phyloP scores from a whole-genome alignment of 2,113 vertebrate genomes.

The Erpornis zantholeuca region DNA sequence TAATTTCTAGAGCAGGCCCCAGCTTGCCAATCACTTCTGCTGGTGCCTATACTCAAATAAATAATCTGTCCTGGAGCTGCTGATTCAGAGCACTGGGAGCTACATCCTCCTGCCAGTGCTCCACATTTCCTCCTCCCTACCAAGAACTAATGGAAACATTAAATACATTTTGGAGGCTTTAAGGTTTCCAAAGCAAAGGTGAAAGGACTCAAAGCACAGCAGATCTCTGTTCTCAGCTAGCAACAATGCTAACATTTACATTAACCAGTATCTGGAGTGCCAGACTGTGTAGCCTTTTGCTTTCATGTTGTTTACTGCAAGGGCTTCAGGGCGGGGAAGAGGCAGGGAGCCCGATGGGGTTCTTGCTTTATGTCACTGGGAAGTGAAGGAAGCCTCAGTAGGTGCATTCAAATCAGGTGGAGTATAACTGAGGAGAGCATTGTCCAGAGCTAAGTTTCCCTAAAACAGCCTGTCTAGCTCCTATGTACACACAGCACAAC shows the following conservation, averaged over 20 bases:
- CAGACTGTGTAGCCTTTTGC: neutral
- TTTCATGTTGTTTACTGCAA: neutral
- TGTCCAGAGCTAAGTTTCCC: neutral
- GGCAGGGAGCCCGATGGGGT: neutral
- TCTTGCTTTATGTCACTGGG: neutral
- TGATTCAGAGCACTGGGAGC: neutral
- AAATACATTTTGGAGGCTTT: neutral
- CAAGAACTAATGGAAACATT: neutral
- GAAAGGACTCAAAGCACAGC: neutral
- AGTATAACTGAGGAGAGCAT: neutral
- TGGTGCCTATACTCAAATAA: neutral
- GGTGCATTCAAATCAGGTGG: neutral
- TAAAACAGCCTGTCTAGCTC: neutral
- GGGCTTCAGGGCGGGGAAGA: neutral
- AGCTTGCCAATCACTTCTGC: neutral
- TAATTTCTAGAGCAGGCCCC: neutral
- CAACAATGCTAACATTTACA: neutral
- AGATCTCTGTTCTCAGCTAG: neutral
- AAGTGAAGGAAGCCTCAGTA: neutral
- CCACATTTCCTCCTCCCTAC: neutral
- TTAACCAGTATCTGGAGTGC: neutral
- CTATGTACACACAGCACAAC: neutral
- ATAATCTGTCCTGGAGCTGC: neutral
- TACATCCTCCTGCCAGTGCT: neutral
- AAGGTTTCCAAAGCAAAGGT: slow-evolving; percentile 13